phyloP scores from a whole-genome alignment of 37 sponge, comb jelly and placozoan species.

The Hormiphora californensis region DNA sequence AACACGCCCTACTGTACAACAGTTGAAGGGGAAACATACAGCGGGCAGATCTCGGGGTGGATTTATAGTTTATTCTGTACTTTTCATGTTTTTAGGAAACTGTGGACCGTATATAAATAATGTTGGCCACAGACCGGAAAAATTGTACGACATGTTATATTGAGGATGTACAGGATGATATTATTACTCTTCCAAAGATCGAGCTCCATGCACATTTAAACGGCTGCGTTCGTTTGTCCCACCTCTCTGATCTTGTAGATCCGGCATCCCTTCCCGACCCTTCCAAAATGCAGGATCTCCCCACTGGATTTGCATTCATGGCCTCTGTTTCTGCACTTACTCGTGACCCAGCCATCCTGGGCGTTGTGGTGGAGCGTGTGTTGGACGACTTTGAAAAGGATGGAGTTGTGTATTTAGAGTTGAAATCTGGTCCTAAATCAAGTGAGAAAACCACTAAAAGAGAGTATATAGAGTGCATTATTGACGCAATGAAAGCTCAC shows the following conservation, averaged over 20 bases:
- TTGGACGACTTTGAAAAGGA: constrained; percentile 5
- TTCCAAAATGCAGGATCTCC: neutral
- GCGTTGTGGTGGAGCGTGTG: neutral
- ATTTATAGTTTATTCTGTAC: too few relatives aligned
- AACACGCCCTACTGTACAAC: too few relatives aligned
- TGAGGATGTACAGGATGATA: too few relatives aligned
- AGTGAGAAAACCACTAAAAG: neutral
- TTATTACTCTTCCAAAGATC: constrained; percentile 4
- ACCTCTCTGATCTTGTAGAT: constrained; percentile 8
- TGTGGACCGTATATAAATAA: too few relatives aligned
- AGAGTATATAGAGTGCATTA: neutral
- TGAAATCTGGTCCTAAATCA: constrained; percentile 5
- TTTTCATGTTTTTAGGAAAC: too few relatives aligned
- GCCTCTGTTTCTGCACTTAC: neutral
- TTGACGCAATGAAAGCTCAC: neutral
- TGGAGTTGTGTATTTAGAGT: constrained; percentile 42
- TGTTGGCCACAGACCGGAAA: too few relatives aligned
- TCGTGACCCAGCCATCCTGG: neutral
- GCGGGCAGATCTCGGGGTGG: too few relatives aligned
- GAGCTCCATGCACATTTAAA: constrained; percentile 49
- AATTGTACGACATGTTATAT: too few relatives aligned
- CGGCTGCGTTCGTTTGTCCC: constrained; percentile 10
- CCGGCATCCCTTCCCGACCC: neutral
- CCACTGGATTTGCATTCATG: neutral
- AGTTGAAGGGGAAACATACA: too few relatives aligned